Evolutionary conservation across 2,888 invertebrate species (phyloP).

Genomic region (Andrena marginata): DNA sequence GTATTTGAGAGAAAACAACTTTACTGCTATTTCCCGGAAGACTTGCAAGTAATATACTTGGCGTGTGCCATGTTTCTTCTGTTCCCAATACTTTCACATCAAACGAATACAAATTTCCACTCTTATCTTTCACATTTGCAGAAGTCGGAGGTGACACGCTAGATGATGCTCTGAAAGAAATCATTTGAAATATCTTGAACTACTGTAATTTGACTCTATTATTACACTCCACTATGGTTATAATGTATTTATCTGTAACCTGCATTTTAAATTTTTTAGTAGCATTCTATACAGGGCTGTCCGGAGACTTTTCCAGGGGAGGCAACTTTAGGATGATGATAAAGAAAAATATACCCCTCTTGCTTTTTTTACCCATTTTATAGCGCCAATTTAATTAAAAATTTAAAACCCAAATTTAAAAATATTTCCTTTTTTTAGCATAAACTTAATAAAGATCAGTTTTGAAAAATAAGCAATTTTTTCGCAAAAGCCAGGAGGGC

Average conservation of each 20-base stretch:
- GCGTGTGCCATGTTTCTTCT: conserved; percentile 95
- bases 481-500: too few relatives aligned
- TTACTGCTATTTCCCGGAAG: conserved; percentile 89
- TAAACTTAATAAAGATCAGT: too few relatives aligned
- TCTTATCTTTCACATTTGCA: conserved; percentile 78
- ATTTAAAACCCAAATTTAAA: too few relatives aligned
- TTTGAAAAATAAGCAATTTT: too few relatives aligned
- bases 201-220: background rate
- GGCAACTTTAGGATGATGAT: too few relatives aligned
- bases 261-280: too few relatives aligned
- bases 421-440: too few relatives aligned
- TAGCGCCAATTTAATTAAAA: too few relatives aligned
- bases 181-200: conserved; percentile 12
- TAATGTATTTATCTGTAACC: background rate
- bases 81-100: conserved; percentile 92
- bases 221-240: background rate
- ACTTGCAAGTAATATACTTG: conserved; percentile 91
- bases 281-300: too few relatives aligned
- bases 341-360: too few relatives aligned
- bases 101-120: conserved; percentile 89
- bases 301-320: too few relatives aligned
- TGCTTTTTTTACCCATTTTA: too few relatives aligned
- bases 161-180: conserved; percentile 48
- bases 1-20: conserved; percentile 94
- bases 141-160: conserved; percentile 77